Conservation (phyloP, 2,888 invertebrate genomes). For the Chaetoderma sp. region DNA sequence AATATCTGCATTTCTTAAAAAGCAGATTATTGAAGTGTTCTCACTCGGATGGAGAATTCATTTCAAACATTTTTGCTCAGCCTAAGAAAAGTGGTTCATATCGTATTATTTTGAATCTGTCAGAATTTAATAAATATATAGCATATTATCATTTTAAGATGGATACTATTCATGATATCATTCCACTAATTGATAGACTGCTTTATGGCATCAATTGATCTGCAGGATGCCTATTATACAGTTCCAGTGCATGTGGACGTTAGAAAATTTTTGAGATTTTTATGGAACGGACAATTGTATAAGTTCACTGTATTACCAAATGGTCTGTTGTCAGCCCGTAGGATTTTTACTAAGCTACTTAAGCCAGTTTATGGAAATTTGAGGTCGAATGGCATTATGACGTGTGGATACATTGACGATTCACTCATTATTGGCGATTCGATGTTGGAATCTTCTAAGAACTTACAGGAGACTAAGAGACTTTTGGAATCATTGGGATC, state of each 20-base stretch:
- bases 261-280: conserved; percentile 31
- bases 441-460: background rate
- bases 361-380: conserved; percentile 33
- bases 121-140: conserved; percentile 14
- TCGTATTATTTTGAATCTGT: conserved; percentile 15
- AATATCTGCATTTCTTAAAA: background rate
- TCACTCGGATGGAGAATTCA: background rate
- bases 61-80: conserved; percentile 15
- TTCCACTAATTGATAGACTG: conserved; percentile 25
- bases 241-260: conserved; percentile 13
- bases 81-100: conserved; percentile 8
- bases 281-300: conserved; percentile 24
- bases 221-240: conserved; percentile 35
- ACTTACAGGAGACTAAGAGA: conserved; percentile 6
- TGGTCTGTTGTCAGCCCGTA: conserved; percentile 29
- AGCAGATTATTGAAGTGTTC: background rate
- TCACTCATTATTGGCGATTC: conserved; percentile 11
- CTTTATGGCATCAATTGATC: conserved; percentile 28
- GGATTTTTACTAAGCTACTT: conserved; percentile 36
- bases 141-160: conserved; percentile 26
- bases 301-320: conserved; percentile 33
- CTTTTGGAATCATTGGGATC: conserved; percentile 13
- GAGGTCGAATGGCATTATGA: conserved; percentile 24
- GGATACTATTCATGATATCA: conserved; percentile 30
- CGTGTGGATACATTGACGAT: conserved; percentile 25